These are phyloP conservation scores for Thecocarcelia acutangulata DNA, from an alignment of 2,888 invertebrate genomes.

Conservation along the genomic window DNA sequence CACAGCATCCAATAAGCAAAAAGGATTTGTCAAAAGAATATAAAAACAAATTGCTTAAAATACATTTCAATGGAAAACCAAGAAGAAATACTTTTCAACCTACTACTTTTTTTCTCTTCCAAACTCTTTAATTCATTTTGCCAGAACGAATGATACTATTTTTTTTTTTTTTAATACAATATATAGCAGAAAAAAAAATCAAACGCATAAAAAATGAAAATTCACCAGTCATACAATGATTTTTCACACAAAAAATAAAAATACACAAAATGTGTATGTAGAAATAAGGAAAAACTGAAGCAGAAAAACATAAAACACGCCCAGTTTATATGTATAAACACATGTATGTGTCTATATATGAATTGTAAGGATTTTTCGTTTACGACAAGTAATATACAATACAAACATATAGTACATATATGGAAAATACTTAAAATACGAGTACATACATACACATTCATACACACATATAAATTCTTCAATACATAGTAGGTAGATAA, in stretches of 20 bases:
- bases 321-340: constrained; percentile 55
- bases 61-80: constrained; percentile 24
- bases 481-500: neutral
- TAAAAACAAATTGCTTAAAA: constrained; percentile 54
- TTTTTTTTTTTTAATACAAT: constrained; percentile 43
- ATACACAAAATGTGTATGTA: constrained; percentile 24
- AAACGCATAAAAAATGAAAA: constrained; percentile 46
- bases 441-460: constrained; percentile 54
- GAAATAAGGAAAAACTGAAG: constrained; percentile 47
- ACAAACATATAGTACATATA: constrained; percentile 70
- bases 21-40: constrained; percentile 63
- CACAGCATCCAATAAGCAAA: constrained; percentile 66
- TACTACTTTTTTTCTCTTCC: constrained; percentile 18
- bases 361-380: constrained; percentile 21
- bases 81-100: constrained; percentile 16
- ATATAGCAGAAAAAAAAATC: constrained; percentile 34
- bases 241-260: constrained; percentile 47
- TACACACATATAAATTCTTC: constrained; percentile 9
- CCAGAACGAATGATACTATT: constrained; percentile 16
- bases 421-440: constrained; percentile 71
- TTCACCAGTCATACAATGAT: constrained; percentile 64
- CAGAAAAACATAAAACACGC: constrained; percentile 62
- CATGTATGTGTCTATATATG: neutral
- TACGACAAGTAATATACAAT: constrained; percentile 1
- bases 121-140: constrained; percentile 34